Conservation (phyloP, 2,797 vertebrate genomes). For the Parauchenoglanis ngamensis region DNA sequence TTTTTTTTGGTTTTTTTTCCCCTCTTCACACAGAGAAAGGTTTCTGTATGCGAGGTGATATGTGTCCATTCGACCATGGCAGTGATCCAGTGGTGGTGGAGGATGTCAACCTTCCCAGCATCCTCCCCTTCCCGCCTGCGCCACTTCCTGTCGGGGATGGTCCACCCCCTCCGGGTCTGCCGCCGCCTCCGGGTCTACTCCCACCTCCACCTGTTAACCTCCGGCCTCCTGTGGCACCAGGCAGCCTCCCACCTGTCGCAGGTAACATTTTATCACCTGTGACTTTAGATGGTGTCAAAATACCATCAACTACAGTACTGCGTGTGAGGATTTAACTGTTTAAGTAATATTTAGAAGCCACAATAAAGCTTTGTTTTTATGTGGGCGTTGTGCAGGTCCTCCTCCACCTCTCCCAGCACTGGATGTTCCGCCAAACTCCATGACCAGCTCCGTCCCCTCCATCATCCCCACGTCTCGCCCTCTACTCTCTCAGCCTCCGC, state of each 20-base stretch:
- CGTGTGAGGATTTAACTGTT: background rate
- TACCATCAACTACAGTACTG: background rate
- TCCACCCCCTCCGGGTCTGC: conserved; percentile 88
- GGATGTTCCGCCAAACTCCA: conserved; percentile 93
- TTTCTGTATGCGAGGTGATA: conserved; percentile 96
- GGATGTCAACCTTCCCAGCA: conserved; percentile 93
- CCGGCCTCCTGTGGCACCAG: conserved; percentile 90
- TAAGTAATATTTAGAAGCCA: background rate
- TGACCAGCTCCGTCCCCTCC: conserved; percentile 92
- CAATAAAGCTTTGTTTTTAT: background rate
- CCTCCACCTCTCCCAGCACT: conserved; percentile 92
- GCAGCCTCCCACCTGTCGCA: conserved; percentile 92
- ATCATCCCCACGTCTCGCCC: conserved; percentile 93
- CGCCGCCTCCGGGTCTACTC: conserved; percentile 88
- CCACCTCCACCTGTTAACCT: conserved; percentile 88
- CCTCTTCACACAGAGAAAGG: conserved; percentile 85
- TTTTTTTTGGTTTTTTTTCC: too few relatives aligned
- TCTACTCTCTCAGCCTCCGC: conserved; percentile 84
- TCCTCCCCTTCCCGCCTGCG: conserved; percentile 93
- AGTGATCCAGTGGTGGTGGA: conserved; percentile 97
- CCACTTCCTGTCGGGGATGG: conserved; percentile 88
- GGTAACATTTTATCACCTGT: conserved; percentile 69
- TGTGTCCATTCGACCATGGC: conserved; percentile 97
- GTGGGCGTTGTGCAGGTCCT: conserved; percentile 76
- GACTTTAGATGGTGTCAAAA: background rate